Evolutionary conservation across 2,797 vertebrate genomes (phyloP).

Genomic region (Pipistrellus pygmaeus): DNA sequence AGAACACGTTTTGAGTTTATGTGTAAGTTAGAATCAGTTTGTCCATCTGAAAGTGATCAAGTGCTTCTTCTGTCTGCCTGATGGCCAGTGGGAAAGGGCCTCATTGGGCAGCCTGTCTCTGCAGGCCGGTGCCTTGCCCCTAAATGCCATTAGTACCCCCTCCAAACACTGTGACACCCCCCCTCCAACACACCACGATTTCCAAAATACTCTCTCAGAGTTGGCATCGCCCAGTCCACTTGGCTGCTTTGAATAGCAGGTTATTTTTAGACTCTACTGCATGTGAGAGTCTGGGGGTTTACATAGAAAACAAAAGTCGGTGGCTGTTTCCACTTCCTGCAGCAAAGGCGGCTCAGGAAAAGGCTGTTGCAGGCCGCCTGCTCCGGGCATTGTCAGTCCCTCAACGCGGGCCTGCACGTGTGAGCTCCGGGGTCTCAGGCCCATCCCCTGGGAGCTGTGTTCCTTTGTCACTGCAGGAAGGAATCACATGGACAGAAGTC

Average conservation of each 20-base stretch:
- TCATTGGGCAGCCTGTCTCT: not conserved
- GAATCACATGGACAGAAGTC: rapidly evolving
- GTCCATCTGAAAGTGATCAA: not conserved
- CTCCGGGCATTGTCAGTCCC: rapidly evolving
- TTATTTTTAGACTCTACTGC: not conserved
- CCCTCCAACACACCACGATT: not conserved
- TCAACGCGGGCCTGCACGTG: rapidly evolving
- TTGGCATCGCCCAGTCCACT: not conserved
- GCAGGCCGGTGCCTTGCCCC: not conserved
- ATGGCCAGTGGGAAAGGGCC: not conserved
- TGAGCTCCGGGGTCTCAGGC: rapidly evolving
- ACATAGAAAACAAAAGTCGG: not conserved
- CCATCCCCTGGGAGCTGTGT: rapidly evolving
- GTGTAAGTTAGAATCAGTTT: not conserved
- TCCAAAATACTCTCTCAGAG: not conserved
- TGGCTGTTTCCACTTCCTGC: not conserved
- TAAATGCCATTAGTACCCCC: not conserved
- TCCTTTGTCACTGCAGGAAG: not conserved
- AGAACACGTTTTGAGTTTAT: not conserved
- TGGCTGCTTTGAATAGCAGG: not conserved
- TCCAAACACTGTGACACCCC: not conserved
- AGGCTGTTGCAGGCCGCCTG: not conserved
- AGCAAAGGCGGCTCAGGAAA: not conserved
- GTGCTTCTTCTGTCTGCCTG: not conserved
- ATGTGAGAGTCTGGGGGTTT: not conserved